These are phyloP conservation scores for Nasonia giraulti DNA, from an alignment of 1,140 invertebrate species.

Conservation along the genomic window DNA sequence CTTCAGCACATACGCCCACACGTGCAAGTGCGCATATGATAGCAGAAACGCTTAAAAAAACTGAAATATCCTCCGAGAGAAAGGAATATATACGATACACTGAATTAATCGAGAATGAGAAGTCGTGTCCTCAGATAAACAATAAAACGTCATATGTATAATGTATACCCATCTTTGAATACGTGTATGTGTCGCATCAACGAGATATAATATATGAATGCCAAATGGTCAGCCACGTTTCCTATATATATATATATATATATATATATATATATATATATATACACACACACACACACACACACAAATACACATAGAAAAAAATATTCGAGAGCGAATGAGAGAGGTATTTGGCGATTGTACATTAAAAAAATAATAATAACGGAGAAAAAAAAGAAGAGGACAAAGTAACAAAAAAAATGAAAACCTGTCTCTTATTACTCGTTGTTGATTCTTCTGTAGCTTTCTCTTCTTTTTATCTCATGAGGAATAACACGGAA, in stretches of 20 bases:
- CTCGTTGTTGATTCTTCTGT: conserved; percentile 23
- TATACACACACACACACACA: no score
- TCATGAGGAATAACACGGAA: background rate
- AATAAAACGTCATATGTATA: conserved; percentile 42
- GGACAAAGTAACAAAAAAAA: background rate
- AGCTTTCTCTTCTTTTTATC: conserved; percentile 36
- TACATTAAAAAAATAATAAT: conserved; percentile 20
- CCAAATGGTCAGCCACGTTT: conserved; percentile 62
- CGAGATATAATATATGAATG: conserved; percentile 26
- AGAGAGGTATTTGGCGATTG: background rate
- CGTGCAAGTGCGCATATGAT: background rate
- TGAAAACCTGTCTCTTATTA: conserved; percentile 27
- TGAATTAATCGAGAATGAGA: background rate
- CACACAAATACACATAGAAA: background rate
- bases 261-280: no score
- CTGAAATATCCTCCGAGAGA: background rate
- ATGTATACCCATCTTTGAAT: conserved; percentile 53
- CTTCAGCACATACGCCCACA: background rate
- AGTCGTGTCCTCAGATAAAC: conserved; percentile 38
- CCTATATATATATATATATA: conserved; percentile 46
- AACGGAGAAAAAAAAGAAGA: background rate
- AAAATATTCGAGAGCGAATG: background rate
- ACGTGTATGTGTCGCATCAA: conserved; percentile 53
- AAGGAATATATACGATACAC: background rate
- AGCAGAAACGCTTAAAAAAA: background rate